Conservation (phyloP, 2,888 invertebrate species). For the Pandemis corylana region DNA sequence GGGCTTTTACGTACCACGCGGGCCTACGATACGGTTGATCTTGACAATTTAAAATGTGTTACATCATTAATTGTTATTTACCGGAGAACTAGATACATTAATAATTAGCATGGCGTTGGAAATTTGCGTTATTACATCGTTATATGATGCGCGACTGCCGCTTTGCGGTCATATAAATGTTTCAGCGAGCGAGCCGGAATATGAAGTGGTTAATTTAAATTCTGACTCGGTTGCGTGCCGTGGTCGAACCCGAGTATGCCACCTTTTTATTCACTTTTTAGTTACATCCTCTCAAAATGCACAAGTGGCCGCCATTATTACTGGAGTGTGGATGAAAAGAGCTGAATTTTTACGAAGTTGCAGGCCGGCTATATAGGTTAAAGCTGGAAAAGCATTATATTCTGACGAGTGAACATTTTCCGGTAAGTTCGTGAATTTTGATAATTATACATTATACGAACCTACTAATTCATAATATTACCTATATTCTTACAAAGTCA, state of each 20-base stretch:
- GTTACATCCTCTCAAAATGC: constrained; percentile 48
- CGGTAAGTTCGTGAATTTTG: no score
- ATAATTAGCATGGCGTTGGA: constrained; percentile 37
- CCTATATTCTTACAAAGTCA: no score
- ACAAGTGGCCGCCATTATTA: constrained; percentile 44
- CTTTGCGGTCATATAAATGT: constrained; percentile 67
- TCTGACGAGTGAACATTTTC: no score
- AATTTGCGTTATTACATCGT: constrained; percentile 38
- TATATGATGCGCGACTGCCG: constrained; percentile 47
- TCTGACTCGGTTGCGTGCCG: constrained; percentile 55
- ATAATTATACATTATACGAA: no score
- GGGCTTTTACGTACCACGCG: no score
- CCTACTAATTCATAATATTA: no score
- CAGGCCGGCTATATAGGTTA: background rate
- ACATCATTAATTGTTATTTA: background rate
- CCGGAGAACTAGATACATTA: background rate
- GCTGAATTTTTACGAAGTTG: constrained; percentile 21
- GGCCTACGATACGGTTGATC: no score
- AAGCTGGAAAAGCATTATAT: background rate
- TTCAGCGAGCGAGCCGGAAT: constrained; percentile 68
- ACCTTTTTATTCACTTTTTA: constrained; percentile 49
- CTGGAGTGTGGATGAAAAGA: constrained; percentile 40
- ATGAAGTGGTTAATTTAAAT: constrained; percentile 80
- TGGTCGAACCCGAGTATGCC: constrained; percentile 41
- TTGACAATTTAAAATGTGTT: no score